These are phyloP conservation scores for Entosphenus tridentatus DNA, from an alignment of 2,113 vertebrate genomes.

Conservation along the genomic window DNA sequence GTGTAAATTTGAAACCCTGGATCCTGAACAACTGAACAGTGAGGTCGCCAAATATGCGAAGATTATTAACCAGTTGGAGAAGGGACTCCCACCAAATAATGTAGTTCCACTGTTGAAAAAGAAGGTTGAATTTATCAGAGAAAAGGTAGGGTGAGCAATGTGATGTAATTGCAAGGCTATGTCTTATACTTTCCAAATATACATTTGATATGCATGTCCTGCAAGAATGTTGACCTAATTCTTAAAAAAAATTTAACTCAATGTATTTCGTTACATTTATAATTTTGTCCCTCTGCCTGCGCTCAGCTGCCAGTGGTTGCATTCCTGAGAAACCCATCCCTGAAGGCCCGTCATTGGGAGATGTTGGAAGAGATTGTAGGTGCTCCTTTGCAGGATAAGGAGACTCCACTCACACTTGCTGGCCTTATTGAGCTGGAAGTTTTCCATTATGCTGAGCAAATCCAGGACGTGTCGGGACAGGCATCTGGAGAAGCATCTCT, in stretches of 20 bases:
- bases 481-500: constrained; percentile 45
- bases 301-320: constrained; percentile 33
- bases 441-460: constrained; percentile 29
- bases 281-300: too few species aligned
- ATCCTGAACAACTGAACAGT: constrained; percentile 30
- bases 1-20: constrained; percentile 31
- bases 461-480: constrained; percentile 45
- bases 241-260: background rate
- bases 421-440: constrained; percentile 22
- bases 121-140: constrained; percentile 34
- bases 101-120: constrained; percentile 30
- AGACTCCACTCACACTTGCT: constrained; percentile 24
- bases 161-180: background rate
- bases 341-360: constrained; percentile 36
- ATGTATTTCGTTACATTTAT: constrained; percentile 11
- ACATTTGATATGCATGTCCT: background rate
- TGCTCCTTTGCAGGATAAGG: constrained; percentile 16
- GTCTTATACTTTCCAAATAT: background rate
- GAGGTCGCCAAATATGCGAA: constrained; percentile 37
- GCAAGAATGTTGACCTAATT: background rate
- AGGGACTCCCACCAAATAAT: constrained; percentile 35
- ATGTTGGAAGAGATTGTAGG: constrained; percentile 27
- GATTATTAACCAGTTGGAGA: constrained; percentile 38
- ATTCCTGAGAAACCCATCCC: constrained; percentile 33
- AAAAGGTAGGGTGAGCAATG: constrained; percentile 26